These are phyloP conservation scores for Syngnathus acus DNA, from an alignment of 2,797 vertebrate species.

Conservation along the genomic window DNA sequence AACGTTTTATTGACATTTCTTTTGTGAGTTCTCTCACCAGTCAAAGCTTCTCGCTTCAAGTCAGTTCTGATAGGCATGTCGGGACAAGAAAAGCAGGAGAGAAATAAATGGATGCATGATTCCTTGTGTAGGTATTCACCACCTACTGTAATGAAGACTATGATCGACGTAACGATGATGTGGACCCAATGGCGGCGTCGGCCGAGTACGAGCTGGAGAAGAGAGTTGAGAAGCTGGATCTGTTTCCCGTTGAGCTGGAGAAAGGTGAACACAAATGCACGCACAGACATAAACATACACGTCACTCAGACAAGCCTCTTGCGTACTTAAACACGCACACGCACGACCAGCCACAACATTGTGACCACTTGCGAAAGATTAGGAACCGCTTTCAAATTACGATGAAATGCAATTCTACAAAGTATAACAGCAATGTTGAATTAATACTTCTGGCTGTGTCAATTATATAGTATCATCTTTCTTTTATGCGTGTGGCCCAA, in stretches of 20 bases:
- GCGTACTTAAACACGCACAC: conserved; percentile 29
- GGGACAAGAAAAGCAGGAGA: neutral
- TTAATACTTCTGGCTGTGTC: neutral
- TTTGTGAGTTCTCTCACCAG: too few species aligned
- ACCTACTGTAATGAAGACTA: conserved; percentile 96
- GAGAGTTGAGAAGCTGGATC: conserved; percentile 89
- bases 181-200: conserved; percentile 95
- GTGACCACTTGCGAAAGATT: neutral
- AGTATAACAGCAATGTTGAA: neutral
- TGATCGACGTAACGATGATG: conserved; percentile 90
- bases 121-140: conserved; percentile 83
- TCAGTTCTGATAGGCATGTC: neutral
- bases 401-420: neutral
- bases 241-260: conserved; percentile 93
- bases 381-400: neutral
- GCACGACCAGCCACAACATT: neutral
- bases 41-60: neutral
- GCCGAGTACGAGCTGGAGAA: conserved; percentile 97
- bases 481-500: neutral
- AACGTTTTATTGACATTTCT: too few species aligned
- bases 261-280: conserved; percentile 72
- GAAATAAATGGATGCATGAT: neutral
- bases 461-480: neutral
- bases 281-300: conserved; percentile 6
- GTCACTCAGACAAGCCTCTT: conserved; percentile 46